These are phyloP conservation scores for Oreamnos americanus DNA, from an alignment of 2,113 vertebrate species.

Conservation along the genomic window DNA sequence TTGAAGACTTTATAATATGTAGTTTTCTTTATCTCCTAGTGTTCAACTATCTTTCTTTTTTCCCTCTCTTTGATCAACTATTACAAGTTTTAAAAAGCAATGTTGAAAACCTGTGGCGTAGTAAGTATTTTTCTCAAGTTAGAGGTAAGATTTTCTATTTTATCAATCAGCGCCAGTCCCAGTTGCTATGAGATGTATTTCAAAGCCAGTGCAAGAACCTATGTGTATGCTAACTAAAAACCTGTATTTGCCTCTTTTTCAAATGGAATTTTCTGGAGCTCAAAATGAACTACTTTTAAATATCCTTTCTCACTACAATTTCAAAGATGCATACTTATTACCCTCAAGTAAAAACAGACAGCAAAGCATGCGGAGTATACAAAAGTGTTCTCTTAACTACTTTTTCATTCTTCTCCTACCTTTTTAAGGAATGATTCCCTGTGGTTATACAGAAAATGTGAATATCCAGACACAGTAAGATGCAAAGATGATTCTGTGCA, in stretches of 20 bases:
- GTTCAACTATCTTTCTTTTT: background rate
- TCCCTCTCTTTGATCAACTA: background rate
- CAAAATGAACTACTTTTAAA: constrained; percentile 41
- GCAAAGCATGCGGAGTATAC: background rate
- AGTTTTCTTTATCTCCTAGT: background rate
- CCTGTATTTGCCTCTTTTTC: background rate
- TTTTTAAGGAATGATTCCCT: constrained; percentile 19
- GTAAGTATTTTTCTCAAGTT: background rate
- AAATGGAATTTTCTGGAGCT: background rate
- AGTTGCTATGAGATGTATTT: background rate
- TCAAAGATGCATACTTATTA: constrained; percentile 32
- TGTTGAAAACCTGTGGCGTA: background rate
- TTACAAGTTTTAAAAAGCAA: background rate
- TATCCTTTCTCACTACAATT: background rate
- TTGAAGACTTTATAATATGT: background rate
- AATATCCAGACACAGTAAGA: constrained; percentile 23
- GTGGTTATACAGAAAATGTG: constrained; percentile 43
- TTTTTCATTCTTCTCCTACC: constrained; percentile 12
- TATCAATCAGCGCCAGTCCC: background rate
- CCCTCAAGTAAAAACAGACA: constrained; percentile 29
- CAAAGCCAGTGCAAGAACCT: background rate
- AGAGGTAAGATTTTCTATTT: background rate
- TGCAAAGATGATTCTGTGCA: background rate
- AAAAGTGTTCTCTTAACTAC: background rate
- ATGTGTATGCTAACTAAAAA: background rate